Conservation (phyloP, 2,888 invertebrate species). For the Xestia rhomboidea region DNA sequence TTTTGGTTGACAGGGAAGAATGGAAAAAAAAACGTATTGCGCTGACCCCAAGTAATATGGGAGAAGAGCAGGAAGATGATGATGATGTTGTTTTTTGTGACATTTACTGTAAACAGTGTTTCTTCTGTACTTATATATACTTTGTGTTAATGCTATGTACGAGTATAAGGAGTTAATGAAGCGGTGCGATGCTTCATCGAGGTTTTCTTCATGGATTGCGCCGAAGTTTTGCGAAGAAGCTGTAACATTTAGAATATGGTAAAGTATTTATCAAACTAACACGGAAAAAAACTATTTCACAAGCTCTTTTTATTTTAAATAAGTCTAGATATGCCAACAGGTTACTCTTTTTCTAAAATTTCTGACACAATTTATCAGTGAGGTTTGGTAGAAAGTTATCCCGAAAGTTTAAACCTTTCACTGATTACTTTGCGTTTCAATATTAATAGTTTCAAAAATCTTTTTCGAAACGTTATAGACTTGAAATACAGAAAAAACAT, state of each 20-base stretch:
- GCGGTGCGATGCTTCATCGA: conserved; percentile 60
- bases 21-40: too few relatives aligned
- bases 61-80: too few relatives aligned
- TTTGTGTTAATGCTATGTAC: conserved; percentile 41
- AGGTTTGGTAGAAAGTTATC: not conserved
- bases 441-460: not conserved
- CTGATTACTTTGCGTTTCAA: not conserved
- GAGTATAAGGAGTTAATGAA: conserved; percentile 59
- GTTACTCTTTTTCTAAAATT: not conserved
- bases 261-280: not conserved
- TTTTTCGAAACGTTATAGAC: not conserved
- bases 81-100: not conserved
- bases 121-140: conserved; percentile 31
- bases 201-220: conserved; percentile 80
- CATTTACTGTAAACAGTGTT: conserved; percentile 3
- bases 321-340: not conserved
- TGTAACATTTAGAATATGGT: conserved; percentile 75
- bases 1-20: not conserved
- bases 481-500: not conserved
- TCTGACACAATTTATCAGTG: not conserved
- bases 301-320: conserved; percentile 41
- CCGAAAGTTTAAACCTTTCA: not conserved
- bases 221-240: conserved; percentile 88
- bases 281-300: conserved; percentile 14
- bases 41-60: too few relatives aligned